Evolutionary conservation across 2,888 invertebrate genomes (phyloP), one percentile per base, ranked within the genome.

Genomic region (Drosophila formosana): DNA sequence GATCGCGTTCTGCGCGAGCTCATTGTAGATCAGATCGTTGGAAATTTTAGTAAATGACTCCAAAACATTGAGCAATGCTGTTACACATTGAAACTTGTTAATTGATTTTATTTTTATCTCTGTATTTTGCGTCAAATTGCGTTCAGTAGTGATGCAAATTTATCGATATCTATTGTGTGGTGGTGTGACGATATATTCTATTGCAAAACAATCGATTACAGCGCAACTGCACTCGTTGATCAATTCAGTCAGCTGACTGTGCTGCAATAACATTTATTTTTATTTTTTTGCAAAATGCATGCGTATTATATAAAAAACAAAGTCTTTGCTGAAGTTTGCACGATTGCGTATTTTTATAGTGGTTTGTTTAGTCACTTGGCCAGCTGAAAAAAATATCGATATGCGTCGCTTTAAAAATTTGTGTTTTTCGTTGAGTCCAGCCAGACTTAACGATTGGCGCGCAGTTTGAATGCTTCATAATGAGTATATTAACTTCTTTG

Each of bases 1-100:
- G 70, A 69, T 30, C 79, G 53, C 32, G 69, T 41, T 70, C 71
- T 70, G 58, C 72, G 83, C 39, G 75, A 61, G 56, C 72, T 83
- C 83, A 88, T 83, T 80, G 39, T 88, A 28, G 37, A 50, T 69
- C 34, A 61, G 46, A 55, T 63, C 32, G 28, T 45, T 41, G 32
- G 28, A 11, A 60, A 55, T 64, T 64, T 66, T 28, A 47, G 32
- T 23, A 28, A 23, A 28, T 46, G 45, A 62, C 32, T 58, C n/a
- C 45, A 45, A 62, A 78, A 62, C 75, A 76, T 76, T 53, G 57
- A 78, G 43, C 67, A n/a, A 49, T 30, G 37, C 30, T 73, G 9
- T 45, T 34, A 58, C 68, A 60, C 63, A 51, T 61, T 45, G 32
- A 37, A 28, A 43, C 64, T 49, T 64, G 43, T 2, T n/a, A 65